Evolutionary conservation across 2,888 invertebrate genomes (phyloP).

Genomic region (Yponomeuta plumbellus): DNA sequence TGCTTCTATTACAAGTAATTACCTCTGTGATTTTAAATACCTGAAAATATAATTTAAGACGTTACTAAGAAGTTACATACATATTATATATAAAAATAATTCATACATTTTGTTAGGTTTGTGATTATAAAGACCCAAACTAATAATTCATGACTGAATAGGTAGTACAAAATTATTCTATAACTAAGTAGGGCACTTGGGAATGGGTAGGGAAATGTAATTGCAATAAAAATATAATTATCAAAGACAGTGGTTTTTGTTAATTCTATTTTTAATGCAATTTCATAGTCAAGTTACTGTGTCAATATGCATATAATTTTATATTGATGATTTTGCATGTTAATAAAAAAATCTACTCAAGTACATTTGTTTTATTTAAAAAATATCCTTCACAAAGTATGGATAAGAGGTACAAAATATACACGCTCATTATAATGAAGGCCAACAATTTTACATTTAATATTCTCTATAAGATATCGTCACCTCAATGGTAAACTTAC

Average conservation of each 20-base stretch:
- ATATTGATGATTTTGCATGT: constrained; percentile 15
- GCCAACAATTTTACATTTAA: too few species aligned
- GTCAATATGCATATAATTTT: background rate
- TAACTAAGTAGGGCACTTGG: background rate
- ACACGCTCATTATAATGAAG: constrained; percentile 5
- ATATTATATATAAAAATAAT: constrained; percentile 10
- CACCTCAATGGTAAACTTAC: too few species aligned
- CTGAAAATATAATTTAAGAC: constrained; percentile 15
- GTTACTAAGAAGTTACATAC: constrained; percentile 14
- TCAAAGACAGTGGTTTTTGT: background rate
- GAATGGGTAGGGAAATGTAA: constrained; percentile 11
- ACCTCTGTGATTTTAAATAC: constrained; percentile 15
- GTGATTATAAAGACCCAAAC: too few species aligned
- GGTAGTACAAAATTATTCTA: background rate
- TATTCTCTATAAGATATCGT: too few species aligned
- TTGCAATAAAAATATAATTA: constrained; percentile 8
- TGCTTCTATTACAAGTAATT: constrained; percentile 15
- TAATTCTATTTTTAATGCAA: constrained; percentile 3
- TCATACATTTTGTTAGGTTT: constrained; percentile 9
- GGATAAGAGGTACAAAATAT: background rate
- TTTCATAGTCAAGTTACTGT: constrained; percentile 7
- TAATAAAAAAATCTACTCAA: constrained; percentile 14
- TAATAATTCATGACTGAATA: background rate
- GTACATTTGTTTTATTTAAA: constrained; percentile 10
- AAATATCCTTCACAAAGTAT: constrained; percentile 11